Conservation (phyloP, 2,113 vertebrate species). For the Vombatus ursinus region DNA sequence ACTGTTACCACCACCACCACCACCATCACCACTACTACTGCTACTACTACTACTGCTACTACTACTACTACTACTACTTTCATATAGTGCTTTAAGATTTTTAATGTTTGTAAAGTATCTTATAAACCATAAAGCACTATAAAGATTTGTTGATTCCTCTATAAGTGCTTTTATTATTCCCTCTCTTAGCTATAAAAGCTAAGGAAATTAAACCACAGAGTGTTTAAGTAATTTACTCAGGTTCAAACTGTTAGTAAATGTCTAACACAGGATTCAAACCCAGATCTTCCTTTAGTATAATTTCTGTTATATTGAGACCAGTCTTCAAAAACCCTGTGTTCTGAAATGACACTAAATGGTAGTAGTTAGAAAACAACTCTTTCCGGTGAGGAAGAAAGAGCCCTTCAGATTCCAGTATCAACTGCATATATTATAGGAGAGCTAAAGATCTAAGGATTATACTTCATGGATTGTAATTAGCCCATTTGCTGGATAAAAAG, state of each 20-base stretch:
- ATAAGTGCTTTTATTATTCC: neutral
- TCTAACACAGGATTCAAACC: neutral
- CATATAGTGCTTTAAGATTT: neutral
- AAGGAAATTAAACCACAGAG: neutral
- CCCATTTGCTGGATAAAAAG: neutral
- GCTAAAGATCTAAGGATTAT: no score
- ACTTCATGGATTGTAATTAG: no score
- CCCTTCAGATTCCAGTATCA: neutral
- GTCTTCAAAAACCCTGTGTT: neutral
- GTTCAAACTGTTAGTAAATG: neutral
- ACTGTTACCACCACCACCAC: no score
- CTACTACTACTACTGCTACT: no score
- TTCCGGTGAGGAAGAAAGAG: neutral
- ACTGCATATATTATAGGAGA: neutral
- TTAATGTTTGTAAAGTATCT: neutral
- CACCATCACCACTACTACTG: no score
- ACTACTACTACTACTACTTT: neutral
- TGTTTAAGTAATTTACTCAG: neutral
- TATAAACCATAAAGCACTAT: neutral
- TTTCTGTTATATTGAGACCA: no score
- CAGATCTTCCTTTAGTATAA: neutral
- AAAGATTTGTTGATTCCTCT: neutral
- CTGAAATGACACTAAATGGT: neutral
- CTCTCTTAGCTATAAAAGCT: neutral
- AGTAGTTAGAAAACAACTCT: neutral